A percentile compares a stretch with the other conserved stretches of the same genome.
phyloP scores from a whole-genome alignment of 92 coral and sea anemone species.

The Scolanthus callimorphus region DNA sequence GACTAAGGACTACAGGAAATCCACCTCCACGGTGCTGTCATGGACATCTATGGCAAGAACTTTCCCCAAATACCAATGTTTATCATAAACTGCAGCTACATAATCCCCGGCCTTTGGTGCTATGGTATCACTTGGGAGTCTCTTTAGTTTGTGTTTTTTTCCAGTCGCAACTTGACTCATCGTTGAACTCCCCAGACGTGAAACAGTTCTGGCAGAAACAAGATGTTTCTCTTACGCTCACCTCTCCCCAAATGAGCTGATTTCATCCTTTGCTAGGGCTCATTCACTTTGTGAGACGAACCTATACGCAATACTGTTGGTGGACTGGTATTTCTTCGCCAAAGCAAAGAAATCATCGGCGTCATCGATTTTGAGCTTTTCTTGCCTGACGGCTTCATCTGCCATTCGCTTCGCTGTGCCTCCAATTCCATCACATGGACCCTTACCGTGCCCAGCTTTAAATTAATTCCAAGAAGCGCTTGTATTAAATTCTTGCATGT shows the following conservation, averaged over 20 bases:
- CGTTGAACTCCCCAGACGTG: too few species aligned
- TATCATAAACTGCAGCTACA: conserved; percentile 27
- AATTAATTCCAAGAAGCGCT: conserved; percentile 36
- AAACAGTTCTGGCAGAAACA: too few species aligned
- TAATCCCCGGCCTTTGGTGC: too few species aligned
- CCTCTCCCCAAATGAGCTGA: not conserved
- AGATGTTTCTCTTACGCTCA: too few species aligned
- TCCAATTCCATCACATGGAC: conserved; percentile 30
- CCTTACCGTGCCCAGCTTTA: conserved; percentile 21
- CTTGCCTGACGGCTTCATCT: conserved; percentile 39
- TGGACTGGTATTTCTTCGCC: conserved; percentile 22
- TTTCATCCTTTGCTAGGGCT: not conserved
- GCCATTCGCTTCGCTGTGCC: conserved; percentile 38
- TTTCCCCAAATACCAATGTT: conserved; percentile 30
- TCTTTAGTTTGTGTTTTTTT: too few species aligned
- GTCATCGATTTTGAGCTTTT: conserved; percentile 26
- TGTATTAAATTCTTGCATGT: conserved; percentile 21
- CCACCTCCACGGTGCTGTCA: conserved; percentile 10
- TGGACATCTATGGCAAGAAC: conserved; percentile 5
- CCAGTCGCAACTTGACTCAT: too few species aligned
- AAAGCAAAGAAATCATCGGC: conserved; percentile 34
- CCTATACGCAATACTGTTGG: conserved; percentile 20
- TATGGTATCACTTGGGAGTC: too few species aligned
- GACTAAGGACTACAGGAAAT: too few species aligned
- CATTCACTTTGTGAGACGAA: not conserved